Percentiles rank a stretch among this genome's conserved stretches.
phyloP scores from a whole-genome alignment of 2,888 invertebrate species.

The Cataglyphis altisquamis region DNA sequence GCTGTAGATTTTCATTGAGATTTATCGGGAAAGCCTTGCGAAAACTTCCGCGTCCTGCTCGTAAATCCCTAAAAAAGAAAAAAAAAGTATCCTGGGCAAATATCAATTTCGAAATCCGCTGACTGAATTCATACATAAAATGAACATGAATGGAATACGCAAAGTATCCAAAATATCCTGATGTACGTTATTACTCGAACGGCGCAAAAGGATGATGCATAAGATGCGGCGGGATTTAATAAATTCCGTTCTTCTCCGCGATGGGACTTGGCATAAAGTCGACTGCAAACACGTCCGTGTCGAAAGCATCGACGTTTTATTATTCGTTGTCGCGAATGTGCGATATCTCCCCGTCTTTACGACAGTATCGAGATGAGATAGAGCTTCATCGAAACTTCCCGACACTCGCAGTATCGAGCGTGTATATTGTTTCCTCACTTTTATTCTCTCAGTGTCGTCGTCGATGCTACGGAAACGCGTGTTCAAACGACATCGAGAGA shows the following conservation, averaged over 20 bases:
- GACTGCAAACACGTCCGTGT: neutral
- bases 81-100: neutral
- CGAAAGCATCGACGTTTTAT: conserved; percentile 11
- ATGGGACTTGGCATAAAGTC: conserved; percentile 12
- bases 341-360: conserved; percentile 5
- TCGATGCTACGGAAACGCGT: conserved; percentile 2
- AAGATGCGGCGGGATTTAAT: conserved; percentile 1
- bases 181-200: conserved; percentile 30
- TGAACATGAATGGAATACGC: neutral
- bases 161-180: neutral
- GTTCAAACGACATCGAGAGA: conserved; percentile 20
- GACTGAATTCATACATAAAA: neutral
- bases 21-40: neutral
- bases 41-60: neutral
- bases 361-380: conserved; percentile 12
- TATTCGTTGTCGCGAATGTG: conserved; percentile 14
- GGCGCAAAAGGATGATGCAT: neutral
- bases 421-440: conserved; percentile 47
- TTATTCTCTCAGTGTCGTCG: conserved; percentile 49
- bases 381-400: conserved; percentile 6
- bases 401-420: neutral
- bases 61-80: conserved; percentile 5
- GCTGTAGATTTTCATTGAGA: neutral
- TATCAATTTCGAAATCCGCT: conserved; percentile 1
- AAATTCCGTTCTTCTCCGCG: conserved; percentile 5